Evolutionary conservation across 2,888 invertebrate species (phyloP).

Genomic region (Macropis europaea): DNA sequence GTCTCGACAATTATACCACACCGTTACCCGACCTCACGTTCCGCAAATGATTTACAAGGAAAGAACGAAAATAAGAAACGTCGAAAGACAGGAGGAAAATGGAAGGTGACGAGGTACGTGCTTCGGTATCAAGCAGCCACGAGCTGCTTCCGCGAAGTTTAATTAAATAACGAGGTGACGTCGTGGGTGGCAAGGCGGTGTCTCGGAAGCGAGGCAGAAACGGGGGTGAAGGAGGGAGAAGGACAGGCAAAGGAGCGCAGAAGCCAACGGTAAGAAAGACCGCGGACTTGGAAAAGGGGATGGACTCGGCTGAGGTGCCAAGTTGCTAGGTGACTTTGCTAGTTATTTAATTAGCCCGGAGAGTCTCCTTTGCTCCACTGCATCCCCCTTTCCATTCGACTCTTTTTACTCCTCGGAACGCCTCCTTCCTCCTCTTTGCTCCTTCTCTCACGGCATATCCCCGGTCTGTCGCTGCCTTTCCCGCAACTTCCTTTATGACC

Average conservation of each 20-base stretch:
- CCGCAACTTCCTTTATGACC: constrained; percentile 53
- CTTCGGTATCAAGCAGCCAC: constrained; percentile 70
- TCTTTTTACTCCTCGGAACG: constrained; percentile 57
- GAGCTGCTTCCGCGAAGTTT: constrained; percentile 72
- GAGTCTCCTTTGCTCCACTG: constrained; percentile 70
- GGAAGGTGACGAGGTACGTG: constrained; percentile 72
- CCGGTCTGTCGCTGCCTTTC: constrained; percentile 28
- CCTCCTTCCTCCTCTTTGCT: not conserved
- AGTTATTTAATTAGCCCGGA: constrained; percentile 78
- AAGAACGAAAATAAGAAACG: constrained; percentile 36
- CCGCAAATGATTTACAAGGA: constrained; percentile 26
- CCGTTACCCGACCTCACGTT: not conserved
- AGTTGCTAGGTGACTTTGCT: constrained; percentile 76
- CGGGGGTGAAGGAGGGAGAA: not conserved
- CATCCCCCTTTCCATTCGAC: constrained; percentile 43
- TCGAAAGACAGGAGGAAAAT: constrained; percentile 49
- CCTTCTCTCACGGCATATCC: not conserved
- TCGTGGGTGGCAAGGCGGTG: constrained; percentile 50
- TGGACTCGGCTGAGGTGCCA: constrained; percentile 72
- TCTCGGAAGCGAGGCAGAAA: constrained; percentile 14
- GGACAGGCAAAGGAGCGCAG: constrained; percentile 62
- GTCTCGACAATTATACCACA: constrained; percentile 19
- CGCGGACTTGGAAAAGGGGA: constrained; percentile 60
- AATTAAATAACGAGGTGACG: constrained; percentile 76
- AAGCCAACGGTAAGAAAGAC: constrained; percentile 64